Evolutionary conservation across 2,888 invertebrate species (phyloP), one percentile per base, ranked within the genome.

Genomic region (Drosophila siamana): DNA sequence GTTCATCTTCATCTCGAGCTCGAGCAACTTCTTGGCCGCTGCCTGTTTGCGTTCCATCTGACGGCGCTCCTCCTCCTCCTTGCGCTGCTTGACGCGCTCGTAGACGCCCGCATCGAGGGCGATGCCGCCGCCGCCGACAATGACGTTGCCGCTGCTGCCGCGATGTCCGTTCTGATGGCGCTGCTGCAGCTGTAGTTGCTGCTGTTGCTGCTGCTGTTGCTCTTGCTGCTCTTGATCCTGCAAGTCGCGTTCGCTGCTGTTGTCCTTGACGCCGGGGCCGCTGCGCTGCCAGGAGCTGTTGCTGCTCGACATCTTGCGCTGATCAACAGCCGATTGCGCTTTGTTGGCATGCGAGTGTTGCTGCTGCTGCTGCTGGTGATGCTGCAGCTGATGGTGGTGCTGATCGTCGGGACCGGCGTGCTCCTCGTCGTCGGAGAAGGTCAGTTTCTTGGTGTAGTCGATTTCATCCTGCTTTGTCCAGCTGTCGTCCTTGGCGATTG

Each of bases 391-490:
- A 33, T 69, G 62, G 16, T 61, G 47, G 16, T 82, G 83, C 26
- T 73, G 73, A 19, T 85, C 85, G 2, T 90, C 89, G 52, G 78
- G 78, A 26, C 91, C 91, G 55, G 93, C 93, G n/a, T 74, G 74
- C 55, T 74, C 74, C 92, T 98, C 98, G 88, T 98, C 98, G 93
- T 98, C 98, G 90, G 98, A 98, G 93, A 98, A 98, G 78, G 97
- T 96, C 90, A 98, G 93, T 92, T 98, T 98, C 93, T 98, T 97
- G 93, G 97, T 97, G 91, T 98, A 98, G 93, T 98, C 98, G 90
- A 98, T 97, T 91, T 98, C 98, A 90, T 97, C 97, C 88, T 97
- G 96, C 80, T 96, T 95, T 64, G 97, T 96, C 98, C 98, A 98
- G 72, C 98, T 98, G 88, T 96, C 96, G 90, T 97, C 96, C 86